Base-by-base conservation (phyloP, 2,113 vertebrate genomes). In the Scomber colias region DNA sequence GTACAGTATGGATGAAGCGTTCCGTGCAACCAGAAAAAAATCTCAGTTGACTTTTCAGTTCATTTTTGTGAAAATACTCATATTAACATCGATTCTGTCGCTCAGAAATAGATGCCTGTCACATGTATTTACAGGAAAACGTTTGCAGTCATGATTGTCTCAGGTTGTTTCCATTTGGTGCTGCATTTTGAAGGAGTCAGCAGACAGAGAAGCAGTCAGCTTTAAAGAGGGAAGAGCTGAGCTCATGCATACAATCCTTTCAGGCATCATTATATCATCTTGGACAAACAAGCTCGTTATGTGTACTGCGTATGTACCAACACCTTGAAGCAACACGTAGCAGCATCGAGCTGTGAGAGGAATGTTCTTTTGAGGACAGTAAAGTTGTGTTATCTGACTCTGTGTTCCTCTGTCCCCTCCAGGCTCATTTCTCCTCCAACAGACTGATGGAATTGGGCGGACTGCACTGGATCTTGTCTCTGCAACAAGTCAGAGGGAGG, bases 361-460 rank as follows among this genome's bases (percentile, higher is more conserved):
- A 51, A n/a, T 50, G 12, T 53, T 27, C 24, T 21, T 50, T 19
- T 2, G 24, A 2, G 59, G 21, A 62, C 5, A 12, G 17, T 16
- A 17, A 57, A 27, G 24, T 35, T 79, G 21, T 59, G 31, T 71
- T 57, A 46, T 78, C 30, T 85, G 57, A 82, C 73, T 10, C 11
- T n/a, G 3, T 78, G 3, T 10, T 2, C 12, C 24, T 83, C 30
- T 77, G 89, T 88, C 87, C 53, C 75, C 73, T 92, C 60, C 91
- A 99, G 98, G 98, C 78, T 95, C 96, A 14, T 61, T 84, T 63
- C 95, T 99, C 81, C 92, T 99, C 49, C 93, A 94, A 81, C 95
- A 96, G 73, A 95, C 85, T 13, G 95, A 96, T 78, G 64, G 66
- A 57, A 6, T 75, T 0, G 95, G 95, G 10, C 92, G 84, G 24